A percentile compares a stretch with the other conserved stretches of the same genome.
These are phyloP conservation scores for Tragelaphus buxtoni DNA, from an alignment of 2,113 vertebrate genomes.

Conservation along the genomic window DNA sequence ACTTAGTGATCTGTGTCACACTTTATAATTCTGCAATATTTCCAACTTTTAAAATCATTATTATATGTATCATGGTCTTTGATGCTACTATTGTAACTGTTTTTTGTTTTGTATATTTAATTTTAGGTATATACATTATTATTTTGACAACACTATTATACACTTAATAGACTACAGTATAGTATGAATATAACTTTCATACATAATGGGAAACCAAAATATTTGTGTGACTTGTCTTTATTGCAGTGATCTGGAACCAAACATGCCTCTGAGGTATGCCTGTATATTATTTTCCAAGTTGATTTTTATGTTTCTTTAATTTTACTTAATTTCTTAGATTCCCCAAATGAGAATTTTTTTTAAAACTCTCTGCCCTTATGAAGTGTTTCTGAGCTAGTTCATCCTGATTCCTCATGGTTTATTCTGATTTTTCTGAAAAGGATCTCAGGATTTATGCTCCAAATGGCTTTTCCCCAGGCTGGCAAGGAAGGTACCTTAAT, in stretches of 20 bases:
- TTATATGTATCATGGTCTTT: not conserved
- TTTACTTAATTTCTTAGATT: constrained; percentile 20
- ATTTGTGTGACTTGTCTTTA: not conserved
- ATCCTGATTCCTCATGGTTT: not conserved
- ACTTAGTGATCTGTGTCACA: not conserved
- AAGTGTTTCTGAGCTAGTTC: not conserved
- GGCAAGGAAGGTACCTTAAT: not conserved
- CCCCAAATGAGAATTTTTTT: not conserved
- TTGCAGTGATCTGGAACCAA: not conserved
- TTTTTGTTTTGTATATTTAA: not conserved
- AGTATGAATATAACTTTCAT: not conserved
- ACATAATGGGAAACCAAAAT: not conserved
- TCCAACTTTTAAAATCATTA: not conserved
- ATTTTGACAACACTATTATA: not conserved
- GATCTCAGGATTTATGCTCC: not conserved
- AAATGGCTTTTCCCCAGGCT: not conserved
- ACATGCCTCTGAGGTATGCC: not conserved
- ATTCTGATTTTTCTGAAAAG: not conserved
- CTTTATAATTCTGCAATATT: not conserved
- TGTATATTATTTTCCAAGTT: not conserved
- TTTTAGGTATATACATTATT: not conserved
- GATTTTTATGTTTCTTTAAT: not conserved
- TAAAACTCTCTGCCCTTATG: not conserved
- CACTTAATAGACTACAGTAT: not conserved
- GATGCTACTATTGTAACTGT: not conserved